phyloP scores from a whole-genome alignment of 2,888 invertebrate species.

The Ochropacha duplaris region DNA sequence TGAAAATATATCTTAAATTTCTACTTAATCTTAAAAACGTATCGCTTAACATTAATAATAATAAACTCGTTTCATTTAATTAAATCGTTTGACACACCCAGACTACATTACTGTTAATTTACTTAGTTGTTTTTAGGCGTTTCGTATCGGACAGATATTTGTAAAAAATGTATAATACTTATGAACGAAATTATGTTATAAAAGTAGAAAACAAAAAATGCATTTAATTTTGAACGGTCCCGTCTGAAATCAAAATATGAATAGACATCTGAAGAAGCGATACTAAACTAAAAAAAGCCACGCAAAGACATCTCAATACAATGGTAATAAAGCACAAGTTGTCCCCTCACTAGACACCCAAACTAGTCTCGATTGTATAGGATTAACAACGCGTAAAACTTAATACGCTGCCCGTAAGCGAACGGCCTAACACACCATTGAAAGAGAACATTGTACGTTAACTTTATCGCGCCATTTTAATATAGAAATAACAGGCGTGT shows the following conservation, averaged over 20 bases:
- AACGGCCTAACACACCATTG: constrained; percentile 11
- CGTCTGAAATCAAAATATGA: no score
- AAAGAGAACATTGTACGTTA: constrained; percentile 32
- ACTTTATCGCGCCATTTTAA: constrained; percentile 19
- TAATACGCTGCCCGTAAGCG: constrained; percentile 23
- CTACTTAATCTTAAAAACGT: background rate
- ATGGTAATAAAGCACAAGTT: background rate
- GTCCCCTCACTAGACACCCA: constrained; percentile 1
- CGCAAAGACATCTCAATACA: background rate
- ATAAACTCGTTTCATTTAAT: background rate
- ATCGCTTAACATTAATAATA: background rate
- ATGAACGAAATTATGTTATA: background rate
- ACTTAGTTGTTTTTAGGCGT: background rate
- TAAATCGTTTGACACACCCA: background rate
- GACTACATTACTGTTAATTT: background rate
- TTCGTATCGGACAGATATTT: background rate
- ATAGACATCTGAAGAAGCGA: background rate
- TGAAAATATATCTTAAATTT: background rate
- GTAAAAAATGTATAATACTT: background rate
- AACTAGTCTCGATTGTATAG: background rate
- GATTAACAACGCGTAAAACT: constrained; percentile 7
- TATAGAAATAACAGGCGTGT: constrained; percentile 22
- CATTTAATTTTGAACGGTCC: background rate
- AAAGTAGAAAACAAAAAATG: no score
- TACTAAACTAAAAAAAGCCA: background rate